Conservation (phyloP, 2,113 vertebrate species). For the Myocastor coypus region DNA sequence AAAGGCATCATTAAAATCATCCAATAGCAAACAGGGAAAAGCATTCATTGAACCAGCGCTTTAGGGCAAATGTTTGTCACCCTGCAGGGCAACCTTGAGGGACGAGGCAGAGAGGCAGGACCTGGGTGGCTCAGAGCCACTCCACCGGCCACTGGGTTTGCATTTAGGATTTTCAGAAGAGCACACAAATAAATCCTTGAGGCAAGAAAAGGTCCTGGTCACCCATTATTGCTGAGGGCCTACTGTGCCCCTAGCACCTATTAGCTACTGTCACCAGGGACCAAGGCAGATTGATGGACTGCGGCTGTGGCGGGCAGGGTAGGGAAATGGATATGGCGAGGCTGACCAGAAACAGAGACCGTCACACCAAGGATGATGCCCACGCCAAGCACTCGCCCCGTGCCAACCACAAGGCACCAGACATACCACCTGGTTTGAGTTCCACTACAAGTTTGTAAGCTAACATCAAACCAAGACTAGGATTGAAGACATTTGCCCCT, state of each 20-base stretch:
- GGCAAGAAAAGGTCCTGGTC: background rate
- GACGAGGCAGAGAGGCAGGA: background rate
- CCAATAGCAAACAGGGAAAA: conserved; percentile 6
- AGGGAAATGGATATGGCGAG: background rate
- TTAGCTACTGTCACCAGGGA: background rate
- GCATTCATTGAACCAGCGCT: conserved; percentile 2
- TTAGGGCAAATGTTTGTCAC: background rate
- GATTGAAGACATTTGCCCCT: background rate
- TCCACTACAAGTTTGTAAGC: background rate
- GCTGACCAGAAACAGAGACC: background rate
- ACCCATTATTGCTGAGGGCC: background rate
- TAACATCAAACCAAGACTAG: background rate
- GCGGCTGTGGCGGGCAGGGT: background rate
- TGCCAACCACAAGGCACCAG: background rate
- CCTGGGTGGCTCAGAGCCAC: background rate
- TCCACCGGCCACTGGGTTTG: background rate
- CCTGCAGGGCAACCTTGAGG: background rate
- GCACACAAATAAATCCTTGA: conserved; percentile 22
- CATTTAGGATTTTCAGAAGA: conserved; percentile 59
- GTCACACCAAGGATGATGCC: accelerated
- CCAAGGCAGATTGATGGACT: background rate
- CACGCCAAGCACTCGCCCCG: background rate
- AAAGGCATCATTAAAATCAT: conserved; percentile 33
- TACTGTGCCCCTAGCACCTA: background rate
- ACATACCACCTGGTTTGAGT: background rate